Conservation (phyloP, 1,140 invertebrate species). For the Acromyrmex charruanus region DNA sequence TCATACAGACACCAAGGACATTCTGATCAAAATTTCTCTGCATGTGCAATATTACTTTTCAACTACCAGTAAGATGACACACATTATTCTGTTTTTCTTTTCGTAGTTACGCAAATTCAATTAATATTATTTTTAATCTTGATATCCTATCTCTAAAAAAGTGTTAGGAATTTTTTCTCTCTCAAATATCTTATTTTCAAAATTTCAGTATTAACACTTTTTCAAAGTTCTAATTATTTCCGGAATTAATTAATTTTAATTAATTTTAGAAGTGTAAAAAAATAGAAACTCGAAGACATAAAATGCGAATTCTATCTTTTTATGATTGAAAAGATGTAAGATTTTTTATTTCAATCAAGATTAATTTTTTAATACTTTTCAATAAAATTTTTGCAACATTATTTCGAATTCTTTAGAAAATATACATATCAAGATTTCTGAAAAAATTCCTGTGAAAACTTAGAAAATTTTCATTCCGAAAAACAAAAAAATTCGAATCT, state of each 20-base stretch:
- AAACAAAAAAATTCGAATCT: background rate
- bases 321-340: too few species aligned
- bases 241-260: background rate
- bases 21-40: constrained; percentile 46
- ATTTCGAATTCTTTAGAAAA: background rate
- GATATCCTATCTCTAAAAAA: background rate
- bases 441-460: background rate
- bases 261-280: background rate
- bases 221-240: background rate
- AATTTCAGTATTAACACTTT: background rate
- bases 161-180: background rate
- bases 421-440: background rate
- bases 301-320: background rate
- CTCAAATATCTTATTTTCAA: background rate
- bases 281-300: background rate
- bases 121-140: background rate
- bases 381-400: background rate
- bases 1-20: constrained; percentile 58
- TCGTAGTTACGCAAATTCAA: background rate
- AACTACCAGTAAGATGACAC: background rate
- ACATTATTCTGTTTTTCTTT: background rate
- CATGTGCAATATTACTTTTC: constrained; percentile 29
- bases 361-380: background rate
- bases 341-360: background rate
- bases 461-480: background rate